Evolutionary conservation across 2,888 invertebrate genomes (phyloP).

Genomic region (Choristoneura rosaceana): DNA sequence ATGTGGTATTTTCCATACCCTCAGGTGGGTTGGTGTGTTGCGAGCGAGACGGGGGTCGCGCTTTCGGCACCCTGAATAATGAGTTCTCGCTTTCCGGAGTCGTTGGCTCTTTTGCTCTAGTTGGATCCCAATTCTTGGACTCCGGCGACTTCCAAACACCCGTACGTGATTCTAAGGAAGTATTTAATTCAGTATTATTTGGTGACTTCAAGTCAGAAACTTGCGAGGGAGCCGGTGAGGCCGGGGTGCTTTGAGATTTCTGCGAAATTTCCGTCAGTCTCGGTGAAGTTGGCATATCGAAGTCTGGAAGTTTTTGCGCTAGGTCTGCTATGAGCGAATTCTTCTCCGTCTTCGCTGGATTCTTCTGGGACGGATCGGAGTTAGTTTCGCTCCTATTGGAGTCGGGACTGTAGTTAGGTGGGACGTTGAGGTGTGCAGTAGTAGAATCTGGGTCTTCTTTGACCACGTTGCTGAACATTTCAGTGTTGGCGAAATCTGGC

Average conservation of each 20-base stretch:
- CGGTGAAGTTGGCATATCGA: slow-evolving; percentile 79
- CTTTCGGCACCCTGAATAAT: slow-evolving; percentile 87
- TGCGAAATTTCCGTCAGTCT: slow-evolving; percentile 77
- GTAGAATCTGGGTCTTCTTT: slow-evolving; percentile 92
- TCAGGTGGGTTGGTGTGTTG: slow-evolving; percentile 80
- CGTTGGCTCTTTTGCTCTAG: slow-evolving; percentile 70
- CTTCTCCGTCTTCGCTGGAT: slow-evolving; percentile 54
- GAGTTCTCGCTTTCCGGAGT: slow-evolving; percentile 79
- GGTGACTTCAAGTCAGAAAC: slow-evolving; percentile 76
- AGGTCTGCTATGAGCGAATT: slow-evolving; percentile 62
- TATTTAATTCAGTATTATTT: slow-evolving; percentile 57
- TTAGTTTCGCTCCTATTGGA: slow-evolving; percentile 82
- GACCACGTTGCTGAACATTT: slow-evolving; percentile 82
- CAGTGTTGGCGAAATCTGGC: slow-evolving; percentile 76
- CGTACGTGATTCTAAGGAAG: slow-evolving; percentile 66
- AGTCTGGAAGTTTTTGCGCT: slow-evolving; percentile 72
- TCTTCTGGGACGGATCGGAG: slow-evolving; percentile 69
- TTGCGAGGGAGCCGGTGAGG: slow-evolving; percentile 72
- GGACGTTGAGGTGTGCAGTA: slow-evolving; percentile 83
- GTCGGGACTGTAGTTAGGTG: slow-evolving; percentile 81
- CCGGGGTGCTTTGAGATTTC: slow-evolving; percentile 74
- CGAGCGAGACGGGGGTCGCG: slow-evolving; percentile 87
- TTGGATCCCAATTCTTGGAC: slow-evolving; percentile 75
- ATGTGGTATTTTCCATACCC: slow-evolving; percentile 82
- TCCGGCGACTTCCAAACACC: slow-evolving; percentile 82